Conservation (phyloP, 2,888 invertebrate species). For the Lymantria monacha region DNA sequence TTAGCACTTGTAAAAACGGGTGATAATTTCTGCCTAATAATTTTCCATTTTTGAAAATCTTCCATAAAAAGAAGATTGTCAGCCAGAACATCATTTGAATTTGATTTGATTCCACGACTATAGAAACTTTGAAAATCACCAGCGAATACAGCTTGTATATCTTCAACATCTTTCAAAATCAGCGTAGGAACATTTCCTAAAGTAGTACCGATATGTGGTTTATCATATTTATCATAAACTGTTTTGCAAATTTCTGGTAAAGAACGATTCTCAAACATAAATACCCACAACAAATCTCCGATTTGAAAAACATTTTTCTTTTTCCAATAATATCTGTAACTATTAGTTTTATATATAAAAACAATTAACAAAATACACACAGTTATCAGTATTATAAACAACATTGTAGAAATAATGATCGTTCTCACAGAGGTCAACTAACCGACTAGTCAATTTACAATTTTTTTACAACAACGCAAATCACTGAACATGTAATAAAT, state of each 20-base stretch:
- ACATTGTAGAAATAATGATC: constrained; percentile 3
- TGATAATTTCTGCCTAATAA: constrained; percentile 58
- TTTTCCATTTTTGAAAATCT: constrained; percentile 57
- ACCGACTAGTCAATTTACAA: not conserved
- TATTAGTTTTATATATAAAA: constrained; percentile 17
- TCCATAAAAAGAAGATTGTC: constrained; percentile 57
- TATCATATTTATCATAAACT: constrained; percentile 46
- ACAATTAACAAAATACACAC: constrained; percentile 5
- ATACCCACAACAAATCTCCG: constrained; percentile 40
- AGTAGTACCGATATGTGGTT: constrained; percentile 45
- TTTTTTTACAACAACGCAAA: too few species aligned
- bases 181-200: constrained; percentile 45
- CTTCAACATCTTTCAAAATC: constrained; percentile 48
- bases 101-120: constrained; percentile 47
- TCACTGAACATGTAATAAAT: too few species aligned
- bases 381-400: constrained; percentile 3
- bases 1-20: constrained; percentile 59
- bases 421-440: not conserved
- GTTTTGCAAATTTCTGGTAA: constrained; percentile 50
- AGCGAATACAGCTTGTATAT: constrained; percentile 51
- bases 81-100: constrained; percentile 49
- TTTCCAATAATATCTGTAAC: constrained; percentile 48
- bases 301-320: constrained; percentile 48
- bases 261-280: constrained; percentile 44
- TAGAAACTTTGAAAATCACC: constrained; percentile 56